Evolutionary conservation across 1,140 invertebrate species (phyloP).

Genomic region (Nymphalis io): DNA sequence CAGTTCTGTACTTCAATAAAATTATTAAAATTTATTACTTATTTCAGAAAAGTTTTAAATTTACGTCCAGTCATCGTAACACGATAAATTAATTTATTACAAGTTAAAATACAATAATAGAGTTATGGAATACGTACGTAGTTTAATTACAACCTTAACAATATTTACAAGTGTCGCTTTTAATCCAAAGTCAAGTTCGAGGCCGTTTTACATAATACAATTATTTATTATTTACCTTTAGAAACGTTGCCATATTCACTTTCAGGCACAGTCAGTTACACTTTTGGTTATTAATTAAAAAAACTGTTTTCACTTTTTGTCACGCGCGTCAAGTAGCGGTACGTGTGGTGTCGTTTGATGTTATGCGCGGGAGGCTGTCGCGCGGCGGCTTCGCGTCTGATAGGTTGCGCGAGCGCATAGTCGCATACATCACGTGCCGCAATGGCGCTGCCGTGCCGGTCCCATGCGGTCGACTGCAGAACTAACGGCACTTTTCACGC

Average conservation of each 20-base stretch:
- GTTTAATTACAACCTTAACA: neutral
- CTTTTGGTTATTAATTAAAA: slow-evolving; percentile 45
- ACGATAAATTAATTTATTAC: neutral
- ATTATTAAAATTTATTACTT: no score
- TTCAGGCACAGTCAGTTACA: slow-evolving; percentile 33
- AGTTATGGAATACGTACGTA: neutral
- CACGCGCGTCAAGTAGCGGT: slow-evolving; percentile 59
- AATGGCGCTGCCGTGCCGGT: slow-evolving; percentile 58
- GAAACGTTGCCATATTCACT: slow-evolving; percentile 33
- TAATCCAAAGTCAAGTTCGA: slow-evolving; percentile 23
- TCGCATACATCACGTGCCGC: slow-evolving; percentile 70
- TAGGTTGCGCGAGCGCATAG: slow-evolving; percentile 61
- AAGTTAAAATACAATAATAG: neutral
- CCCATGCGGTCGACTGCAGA: slow-evolving; percentile 48
- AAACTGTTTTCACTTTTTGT: slow-evolving; percentile 55
- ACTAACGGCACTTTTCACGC: slow-evolving; percentile 71
- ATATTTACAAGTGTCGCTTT: slow-evolving; percentile 19
- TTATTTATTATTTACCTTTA: slow-evolving; percentile 37
- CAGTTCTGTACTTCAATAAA: no score
- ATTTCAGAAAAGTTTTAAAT: no score
- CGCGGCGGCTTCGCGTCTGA: slow-evolving; percentile 62
- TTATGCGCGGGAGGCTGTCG: slow-evolving; percentile 70
- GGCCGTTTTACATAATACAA: slow-evolving; percentile 23
- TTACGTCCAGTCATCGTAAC: neutral
- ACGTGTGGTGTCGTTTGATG: slow-evolving; percentile 44